Evolutionary conservation across 2,113 vertebrate genomes (phyloP).

Genomic region (Cromileptes altivelis): DNA sequence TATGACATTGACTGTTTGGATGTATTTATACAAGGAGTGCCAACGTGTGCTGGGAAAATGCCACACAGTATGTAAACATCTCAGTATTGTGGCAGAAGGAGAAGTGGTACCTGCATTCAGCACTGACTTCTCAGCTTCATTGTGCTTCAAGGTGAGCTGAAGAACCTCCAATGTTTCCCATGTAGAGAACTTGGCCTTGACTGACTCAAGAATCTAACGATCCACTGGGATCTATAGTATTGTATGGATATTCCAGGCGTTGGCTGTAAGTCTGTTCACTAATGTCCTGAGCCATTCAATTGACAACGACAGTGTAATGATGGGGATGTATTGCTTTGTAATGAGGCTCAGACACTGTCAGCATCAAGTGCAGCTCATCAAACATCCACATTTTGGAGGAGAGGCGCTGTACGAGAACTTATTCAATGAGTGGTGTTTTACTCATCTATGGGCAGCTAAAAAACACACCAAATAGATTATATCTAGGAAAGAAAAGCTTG

Average conservation of each 20-base stretch:
- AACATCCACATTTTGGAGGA: slow-evolving; percentile 16
- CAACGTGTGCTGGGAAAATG: too few relatives aligned
- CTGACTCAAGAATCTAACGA: background rate
- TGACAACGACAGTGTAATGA: slow-evolving; percentile 28
- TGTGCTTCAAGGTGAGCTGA: background rate
- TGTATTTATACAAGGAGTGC: too few relatives aligned
- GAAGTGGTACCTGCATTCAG: background rate
- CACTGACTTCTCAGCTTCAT: background rate
- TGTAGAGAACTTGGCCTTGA: too few relatives aligned
- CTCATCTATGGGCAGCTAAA: background rate
- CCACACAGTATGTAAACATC: background rate
- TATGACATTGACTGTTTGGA: too few relatives aligned
- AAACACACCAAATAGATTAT: background rate
- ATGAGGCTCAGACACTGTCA: slow-evolving; percentile 28
- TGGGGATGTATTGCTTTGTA: slow-evolving; percentile 28
- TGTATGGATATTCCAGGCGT: background rate
- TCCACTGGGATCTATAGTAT: slow-evolving; percentile 15
- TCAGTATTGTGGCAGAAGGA: background rate
- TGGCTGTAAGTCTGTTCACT: slow-evolving; percentile 11
- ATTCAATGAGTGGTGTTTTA: background rate
- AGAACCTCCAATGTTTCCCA: background rate
- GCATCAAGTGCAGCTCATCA: slow-evolving; percentile 18
- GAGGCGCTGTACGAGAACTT: background rate
- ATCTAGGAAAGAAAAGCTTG: slow-evolving; percentile 6
- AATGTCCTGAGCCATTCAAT: slow-evolving; percentile 19